These are phyloP conservation scores for Drosophila melanosoma DNA, from an alignment of 2,888 invertebrate genomes.

Conservation along the genomic window DNA sequence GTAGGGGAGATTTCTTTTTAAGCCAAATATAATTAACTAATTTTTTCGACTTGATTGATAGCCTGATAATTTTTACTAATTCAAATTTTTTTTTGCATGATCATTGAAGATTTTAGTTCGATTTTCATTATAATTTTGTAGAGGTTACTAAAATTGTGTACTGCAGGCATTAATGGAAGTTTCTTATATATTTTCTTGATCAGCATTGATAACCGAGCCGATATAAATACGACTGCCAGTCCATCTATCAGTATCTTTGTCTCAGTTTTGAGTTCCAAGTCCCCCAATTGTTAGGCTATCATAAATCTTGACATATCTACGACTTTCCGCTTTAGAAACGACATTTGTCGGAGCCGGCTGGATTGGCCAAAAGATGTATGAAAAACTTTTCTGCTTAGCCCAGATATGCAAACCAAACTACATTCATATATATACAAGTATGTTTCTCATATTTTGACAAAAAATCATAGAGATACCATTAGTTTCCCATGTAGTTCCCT, in stretches of 20 bases:
- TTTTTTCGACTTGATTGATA: not conserved
- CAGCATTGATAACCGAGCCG: not conserved
- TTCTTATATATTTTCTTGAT: not conserved
- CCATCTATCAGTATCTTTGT: not conserved
- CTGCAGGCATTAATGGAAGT: not conserved
- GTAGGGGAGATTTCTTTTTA: not conserved
- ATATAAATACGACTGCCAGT: not conserved
- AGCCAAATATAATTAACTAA: not conserved
- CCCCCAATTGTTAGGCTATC: not conserved
- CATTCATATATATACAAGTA: not conserved
- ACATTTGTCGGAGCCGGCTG: not conserved
- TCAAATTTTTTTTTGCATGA: not conserved
- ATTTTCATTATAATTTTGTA: not conserved
- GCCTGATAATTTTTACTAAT: not conserved
- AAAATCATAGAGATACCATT: not conserved
- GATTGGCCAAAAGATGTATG: not conserved
- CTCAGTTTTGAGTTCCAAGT: not conserved
- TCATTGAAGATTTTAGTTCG: not conserved
- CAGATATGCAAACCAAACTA: not conserved
- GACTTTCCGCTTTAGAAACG: not conserved
- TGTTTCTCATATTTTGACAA: accelerated
- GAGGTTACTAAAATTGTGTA: not conserved
- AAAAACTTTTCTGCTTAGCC: not conserved
- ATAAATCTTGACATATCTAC: not conserved
- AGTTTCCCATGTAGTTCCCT: not conserved